Percentiles rank a stretch among this genome's conserved stretches.
Evolutionary conservation across 2,888 invertebrate species (phyloP).

Genomic region (Eristalis pertinax): DNA sequence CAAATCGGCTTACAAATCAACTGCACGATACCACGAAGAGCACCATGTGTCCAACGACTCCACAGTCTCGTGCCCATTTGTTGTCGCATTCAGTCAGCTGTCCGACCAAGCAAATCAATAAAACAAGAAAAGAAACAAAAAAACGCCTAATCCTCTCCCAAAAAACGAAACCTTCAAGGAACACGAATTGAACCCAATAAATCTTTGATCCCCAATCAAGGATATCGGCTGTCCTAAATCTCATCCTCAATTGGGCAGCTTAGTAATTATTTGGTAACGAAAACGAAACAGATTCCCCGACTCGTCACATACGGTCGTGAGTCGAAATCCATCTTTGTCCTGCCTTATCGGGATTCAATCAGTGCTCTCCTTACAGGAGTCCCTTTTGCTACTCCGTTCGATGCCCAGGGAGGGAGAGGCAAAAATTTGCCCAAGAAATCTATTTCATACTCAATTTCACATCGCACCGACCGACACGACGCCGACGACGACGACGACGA

Average conservation of each 20-base stretch:
- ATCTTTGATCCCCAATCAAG: slow-evolving; percentile 66
- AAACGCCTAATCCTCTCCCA: slow-evolving; percentile 28
- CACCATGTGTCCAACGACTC: slow-evolving; percentile 48
- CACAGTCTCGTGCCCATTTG: slow-evolving; percentile 62
- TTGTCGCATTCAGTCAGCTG: slow-evolving; percentile 51
- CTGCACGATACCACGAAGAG: slow-evolving; percentile 15
- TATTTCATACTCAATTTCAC: slow-evolving; percentile 66
- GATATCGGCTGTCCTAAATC: slow-evolving; percentile 61
- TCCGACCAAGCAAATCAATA: slow-evolving; percentile 11
- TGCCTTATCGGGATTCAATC: slow-evolving; percentile 50
- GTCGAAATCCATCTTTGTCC: background rate
- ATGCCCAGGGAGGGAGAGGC: background rate
- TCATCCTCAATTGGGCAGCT: slow-evolving; percentile 29
- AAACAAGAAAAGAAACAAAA: slow-evolving; percentile 37
- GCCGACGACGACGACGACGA: too few species aligned
- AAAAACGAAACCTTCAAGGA: slow-evolving; percentile 6
- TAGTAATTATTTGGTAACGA: slow-evolving; percentile 46
- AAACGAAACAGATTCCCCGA: slow-evolving; percentile 32
- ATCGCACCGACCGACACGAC: slow-evolving; percentile 40
- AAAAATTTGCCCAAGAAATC: slow-evolving; percentile 45
- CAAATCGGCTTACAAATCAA: slow-evolving; percentile 63
- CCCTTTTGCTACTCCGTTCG: background rate
- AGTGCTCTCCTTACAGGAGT: background rate
- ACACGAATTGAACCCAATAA: slow-evolving; percentile 64
- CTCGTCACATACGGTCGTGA: slow-evolving; percentile 26